Percentiles rank a stretch among this genome's conserved stretches.
Conservation (phyloP, 2,797 vertebrate species). For the Sebastes steindachneri region DNA sequence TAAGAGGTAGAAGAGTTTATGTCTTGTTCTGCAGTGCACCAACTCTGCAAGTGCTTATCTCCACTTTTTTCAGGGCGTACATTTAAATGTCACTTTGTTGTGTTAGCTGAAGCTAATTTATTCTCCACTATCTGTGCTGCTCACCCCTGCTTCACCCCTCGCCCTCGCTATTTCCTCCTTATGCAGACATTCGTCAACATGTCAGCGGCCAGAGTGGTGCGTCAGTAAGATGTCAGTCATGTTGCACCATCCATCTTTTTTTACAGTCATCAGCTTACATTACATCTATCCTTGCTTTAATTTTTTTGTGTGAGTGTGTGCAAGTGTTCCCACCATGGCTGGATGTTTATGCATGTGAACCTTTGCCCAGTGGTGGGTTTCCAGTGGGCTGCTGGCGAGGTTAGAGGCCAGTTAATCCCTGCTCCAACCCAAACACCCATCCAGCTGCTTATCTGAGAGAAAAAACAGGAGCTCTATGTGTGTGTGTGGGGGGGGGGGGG, state of each 20-base stretch:
- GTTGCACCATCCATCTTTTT: neutral
- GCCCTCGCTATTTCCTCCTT: neutral
- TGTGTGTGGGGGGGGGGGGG: neutral
- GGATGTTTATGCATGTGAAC: slow-evolving; percentile 4
- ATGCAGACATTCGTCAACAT: neutral
- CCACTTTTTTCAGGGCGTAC: neutral
- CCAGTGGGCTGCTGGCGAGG: neutral
- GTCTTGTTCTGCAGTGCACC: too few species aligned
- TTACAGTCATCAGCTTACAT: neutral
- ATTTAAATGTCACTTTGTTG: neutral
- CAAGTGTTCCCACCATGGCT: neutral
- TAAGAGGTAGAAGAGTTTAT: neutral
- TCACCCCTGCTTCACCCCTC: neutral
- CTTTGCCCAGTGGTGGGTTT: neutral
- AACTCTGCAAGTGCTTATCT: neutral
- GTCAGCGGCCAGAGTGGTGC: neutral
- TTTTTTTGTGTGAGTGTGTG: neutral
- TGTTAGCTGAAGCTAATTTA: neutral
- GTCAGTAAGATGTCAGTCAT: neutral
- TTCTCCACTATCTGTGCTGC: neutral
- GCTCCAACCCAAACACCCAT: slow-evolving; percentile 28
- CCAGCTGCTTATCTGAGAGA: slow-evolving; percentile 40
- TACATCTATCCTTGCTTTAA: neutral
- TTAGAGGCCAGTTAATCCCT: slow-evolving; percentile 13
- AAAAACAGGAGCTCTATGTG: neutral